phyloP scores from a whole-genome alignment of 2,888 invertebrate genomes.

The Therioaphis trifolii region DNA sequence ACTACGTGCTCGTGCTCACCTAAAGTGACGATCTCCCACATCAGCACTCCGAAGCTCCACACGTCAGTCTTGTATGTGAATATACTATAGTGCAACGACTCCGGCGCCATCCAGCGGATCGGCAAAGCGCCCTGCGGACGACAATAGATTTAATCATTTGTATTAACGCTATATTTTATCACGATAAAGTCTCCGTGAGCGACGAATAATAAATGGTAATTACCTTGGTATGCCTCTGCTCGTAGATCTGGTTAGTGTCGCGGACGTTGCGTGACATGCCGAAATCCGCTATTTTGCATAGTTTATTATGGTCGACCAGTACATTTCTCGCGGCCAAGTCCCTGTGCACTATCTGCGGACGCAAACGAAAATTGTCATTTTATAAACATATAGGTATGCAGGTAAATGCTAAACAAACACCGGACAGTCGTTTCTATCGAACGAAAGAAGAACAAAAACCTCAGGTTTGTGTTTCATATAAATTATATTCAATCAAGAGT shows the following conservation, averaged over 20 bases:
- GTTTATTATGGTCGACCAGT: constrained; percentile 84
- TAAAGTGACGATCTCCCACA: constrained; percentile 89
- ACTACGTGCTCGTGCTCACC: too few relatives aligned
- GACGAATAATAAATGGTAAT: too few relatives aligned
- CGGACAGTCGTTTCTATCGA: too few relatives aligned
- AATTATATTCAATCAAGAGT: too few relatives aligned
- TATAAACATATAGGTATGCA: neutral
- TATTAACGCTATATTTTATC: too few relatives aligned
- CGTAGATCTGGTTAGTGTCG: constrained; percentile 71
- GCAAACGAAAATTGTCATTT: too few relatives aligned
- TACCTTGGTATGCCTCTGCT: constrained; percentile 70
- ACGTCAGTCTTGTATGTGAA: constrained; percentile 86
- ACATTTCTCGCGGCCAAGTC: constrained; percentile 87
- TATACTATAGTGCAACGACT: constrained; percentile 81
- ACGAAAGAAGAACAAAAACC: too few relatives aligned
- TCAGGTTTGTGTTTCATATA: too few relatives aligned
- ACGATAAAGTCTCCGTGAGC: too few relatives aligned
- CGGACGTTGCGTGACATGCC: constrained; percentile 81
- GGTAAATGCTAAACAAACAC: too few relatives aligned
- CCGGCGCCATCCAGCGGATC: constrained; percentile 89
- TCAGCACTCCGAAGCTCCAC: constrained; percentile 87
- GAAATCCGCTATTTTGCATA: constrained; percentile 89
- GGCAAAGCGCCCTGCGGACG: constrained; percentile 72
- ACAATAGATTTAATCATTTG: constrained; percentile 2
- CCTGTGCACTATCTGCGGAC: constrained; percentile 68